phyloP scores from a whole-genome alignment of 2,797 vertebrate species.

The Arctocebus calabarensis region DNA sequence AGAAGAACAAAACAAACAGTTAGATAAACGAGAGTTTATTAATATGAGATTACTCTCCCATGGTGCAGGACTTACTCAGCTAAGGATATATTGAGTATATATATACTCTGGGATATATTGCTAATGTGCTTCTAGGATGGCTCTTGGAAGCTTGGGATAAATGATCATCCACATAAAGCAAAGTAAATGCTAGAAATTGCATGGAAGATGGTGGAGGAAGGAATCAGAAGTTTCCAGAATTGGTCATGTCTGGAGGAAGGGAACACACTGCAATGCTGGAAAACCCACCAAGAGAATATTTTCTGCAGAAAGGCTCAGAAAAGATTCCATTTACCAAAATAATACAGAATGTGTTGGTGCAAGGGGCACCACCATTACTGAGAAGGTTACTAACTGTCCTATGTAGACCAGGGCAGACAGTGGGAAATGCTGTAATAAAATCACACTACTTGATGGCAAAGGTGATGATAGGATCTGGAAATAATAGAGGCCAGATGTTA shows the following conservation, averaged over 20 bases:
- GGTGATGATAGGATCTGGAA: conserved; percentile 47
- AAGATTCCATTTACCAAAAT: not conserved
- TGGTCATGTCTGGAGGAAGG: not conserved
- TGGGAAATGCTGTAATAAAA: conserved; percentile 50
- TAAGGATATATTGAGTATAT: no score
- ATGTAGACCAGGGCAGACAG: not conserved
- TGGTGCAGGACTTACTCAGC: not conserved
- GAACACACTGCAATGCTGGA: not conserved
- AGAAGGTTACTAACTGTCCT: not conserved
- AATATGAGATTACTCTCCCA: not conserved
- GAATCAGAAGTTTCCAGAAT: conserved; percentile 1
- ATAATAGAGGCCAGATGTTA: conserved; percentile 48
- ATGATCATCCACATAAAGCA: not conserved
- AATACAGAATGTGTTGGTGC: conserved; percentile 9
- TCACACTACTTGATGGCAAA: conserved; percentile 56
- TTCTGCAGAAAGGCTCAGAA: conserved; percentile 51
- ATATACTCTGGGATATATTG: not conserved
- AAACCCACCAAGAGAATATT: not conserved
- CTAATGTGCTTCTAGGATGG: not conserved
- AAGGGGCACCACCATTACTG: not conserved
- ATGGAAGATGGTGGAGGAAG: conserved; percentile 6
- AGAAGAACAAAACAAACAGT: not conserved
- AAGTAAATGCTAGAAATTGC: conserved; percentile 40
- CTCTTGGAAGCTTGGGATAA: conserved; percentile 35
- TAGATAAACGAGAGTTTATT: not conserved